Base-by-base conservation (phyloP, 2,888 invertebrate species). In the Drosophila ochracea region DNA sequence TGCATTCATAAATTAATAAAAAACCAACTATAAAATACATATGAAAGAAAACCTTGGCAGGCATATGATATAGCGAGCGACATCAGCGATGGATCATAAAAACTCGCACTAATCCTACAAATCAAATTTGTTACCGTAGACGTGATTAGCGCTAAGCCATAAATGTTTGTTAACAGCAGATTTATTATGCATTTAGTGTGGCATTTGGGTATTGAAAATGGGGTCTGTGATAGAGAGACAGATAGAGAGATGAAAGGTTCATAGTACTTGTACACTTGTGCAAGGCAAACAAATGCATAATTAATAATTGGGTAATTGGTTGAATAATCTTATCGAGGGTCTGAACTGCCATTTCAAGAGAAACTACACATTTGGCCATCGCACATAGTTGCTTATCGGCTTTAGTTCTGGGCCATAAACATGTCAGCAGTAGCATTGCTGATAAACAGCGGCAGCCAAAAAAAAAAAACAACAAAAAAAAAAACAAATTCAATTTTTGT, bases 241-340 rank as follows among this genome's bases (percentile, higher is more conserved):
- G 25, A 11, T 1, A 33, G 28, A n/a, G 16, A 49, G 50, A 35
- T 30, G 50, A 64, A 37, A 33, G 30, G 13, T 16, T 25, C 47
- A 25, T 9, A 16, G 21, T 61, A 10, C 13, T n/a, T n/a, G 28
- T 35, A 13, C 39, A 37, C 50, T 37, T n/a, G 16, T 33, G 39
- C 25, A 68, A 50, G 35, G 41, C 9, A 16, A 47, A 55, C 68
- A 69, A 37, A 58, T 68, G 69, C 19, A 43, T 28, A 41, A 52
- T 69, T 62, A 68, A 73, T 71, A 87, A 82, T 82, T 79, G 79
- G 54, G 10, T 79, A 76, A 82, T 80, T 82, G 65, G n/a, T 25
- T 50, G 43, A 43, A 30, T 71, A 74, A 82, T 82, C 80, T 80
- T 71, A 80, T 80, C 80, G 57, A 25, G 28, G 33, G 11, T 31